phyloP scores from a whole-genome alignment of 1,140 invertebrate genomes.

The Teleogryllus occipitalis region DNA sequence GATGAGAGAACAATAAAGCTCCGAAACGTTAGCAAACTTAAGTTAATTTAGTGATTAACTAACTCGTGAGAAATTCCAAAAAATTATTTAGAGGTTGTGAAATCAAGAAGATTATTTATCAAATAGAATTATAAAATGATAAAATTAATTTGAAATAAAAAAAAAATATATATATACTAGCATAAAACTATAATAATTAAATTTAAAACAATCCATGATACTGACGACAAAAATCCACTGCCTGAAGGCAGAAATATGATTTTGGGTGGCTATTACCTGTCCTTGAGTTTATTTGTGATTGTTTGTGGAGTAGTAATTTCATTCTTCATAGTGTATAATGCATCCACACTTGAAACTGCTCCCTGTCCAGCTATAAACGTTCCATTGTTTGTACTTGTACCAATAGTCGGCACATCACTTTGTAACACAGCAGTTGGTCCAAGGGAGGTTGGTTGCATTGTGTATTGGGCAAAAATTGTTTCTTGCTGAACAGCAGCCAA shows the following conservation, averaged over 20 bases:
- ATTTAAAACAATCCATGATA: too few relatives aligned
- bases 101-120: too few relatives aligned
- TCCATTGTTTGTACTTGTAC: neutral
- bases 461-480: conserved; percentile 39
- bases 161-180: too few relatives aligned
- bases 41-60: too few relatives aligned
- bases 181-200: too few relatives aligned
- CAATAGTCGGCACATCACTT: conserved; percentile 32
- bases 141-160: too few relatives aligned
- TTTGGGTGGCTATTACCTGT: conserved; percentile 38
- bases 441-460: neutral
- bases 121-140: too few relatives aligned
- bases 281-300: conserved; percentile 47
- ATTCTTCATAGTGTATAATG: conserved; percentile 31
- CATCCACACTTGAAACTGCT: neutral
- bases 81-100: too few relatives aligned
- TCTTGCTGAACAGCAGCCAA: conserved; percentile 45
- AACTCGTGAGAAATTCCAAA: too few relatives aligned
- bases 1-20: too few relatives aligned
- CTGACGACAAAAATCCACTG: too few relatives aligned
- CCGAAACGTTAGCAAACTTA: too few relatives aligned
- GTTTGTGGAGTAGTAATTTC: conserved; percentile 48
- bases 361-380: neutral
- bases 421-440: neutral
- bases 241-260: neutral